These are phyloP conservation scores for Agrypnus murinus DNA, from an alignment of 2,888 invertebrate genomes.

Conservation along the genomic window DNA sequence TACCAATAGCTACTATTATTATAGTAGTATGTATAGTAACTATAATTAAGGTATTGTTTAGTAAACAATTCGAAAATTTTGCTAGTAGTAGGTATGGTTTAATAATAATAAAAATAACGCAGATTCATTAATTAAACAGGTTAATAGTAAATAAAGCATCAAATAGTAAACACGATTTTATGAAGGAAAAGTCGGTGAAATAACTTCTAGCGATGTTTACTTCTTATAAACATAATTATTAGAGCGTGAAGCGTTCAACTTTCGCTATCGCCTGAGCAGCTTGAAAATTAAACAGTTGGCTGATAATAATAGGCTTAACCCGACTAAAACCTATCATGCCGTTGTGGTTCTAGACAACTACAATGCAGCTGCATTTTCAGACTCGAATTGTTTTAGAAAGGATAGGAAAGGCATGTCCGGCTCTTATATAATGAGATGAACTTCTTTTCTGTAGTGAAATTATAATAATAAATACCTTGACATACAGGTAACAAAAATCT, in stretches of 20 bases:
- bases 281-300: slow-evolving; percentile 36
- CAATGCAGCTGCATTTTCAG: slow-evolving; percentile 6
- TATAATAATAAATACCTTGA: no score
- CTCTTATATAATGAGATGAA: no score
- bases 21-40: no score
- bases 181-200: slow-evolving; percentile 32
- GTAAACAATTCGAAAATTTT: no score
- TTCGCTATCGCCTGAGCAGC: slow-evolving; percentile 34
- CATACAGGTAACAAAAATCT: no score
- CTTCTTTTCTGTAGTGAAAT: no score
- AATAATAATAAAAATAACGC: no score
- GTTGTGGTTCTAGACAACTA: background rate
- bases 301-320: slow-evolving; percentile 8
- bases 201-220: slow-evolving; percentile 15
- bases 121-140: background rate
- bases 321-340: background rate
- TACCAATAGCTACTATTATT: no score
- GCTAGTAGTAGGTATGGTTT: no score
- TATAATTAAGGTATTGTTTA: no score
- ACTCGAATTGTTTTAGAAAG: no score
- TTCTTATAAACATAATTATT: slow-evolving; percentile 32
- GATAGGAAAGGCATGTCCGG: no score
- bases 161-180: slow-evolving; percentile 23
- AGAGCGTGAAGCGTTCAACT: slow-evolving; percentile 39
- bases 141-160: slow-evolving; percentile 23